Evolutionary conservation across 2,888 invertebrate species (phyloP).

Genomic region (Microchrysa polita): DNA sequence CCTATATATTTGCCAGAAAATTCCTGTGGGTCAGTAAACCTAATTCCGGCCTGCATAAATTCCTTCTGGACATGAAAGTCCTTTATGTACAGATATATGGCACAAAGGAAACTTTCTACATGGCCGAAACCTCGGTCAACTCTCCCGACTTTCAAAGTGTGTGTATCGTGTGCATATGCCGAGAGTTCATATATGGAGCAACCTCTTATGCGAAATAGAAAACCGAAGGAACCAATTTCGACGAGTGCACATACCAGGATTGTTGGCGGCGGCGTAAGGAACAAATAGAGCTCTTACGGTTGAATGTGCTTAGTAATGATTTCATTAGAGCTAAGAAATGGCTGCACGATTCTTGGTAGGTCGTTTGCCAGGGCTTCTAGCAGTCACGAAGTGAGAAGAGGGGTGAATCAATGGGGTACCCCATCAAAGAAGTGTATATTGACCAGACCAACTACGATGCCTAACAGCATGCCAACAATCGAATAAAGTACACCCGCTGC

Average conservation of each 20-base stretch:
- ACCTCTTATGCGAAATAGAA: neutral
- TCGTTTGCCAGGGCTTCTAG: neutral
- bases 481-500: neutral
- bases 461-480: neutral
- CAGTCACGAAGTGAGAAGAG: neutral
- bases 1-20: constrained; percentile 31
- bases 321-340: constrained; percentile 1
- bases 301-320: constrained; percentile 29
- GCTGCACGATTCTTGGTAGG: neutral
- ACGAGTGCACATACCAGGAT: neutral
- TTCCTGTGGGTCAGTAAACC: constrained; percentile 65
- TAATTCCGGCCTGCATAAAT: constrained; percentile 66
- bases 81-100: neutral
- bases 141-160: constrained; percentile 13
- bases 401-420: neutral
- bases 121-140: neutral
- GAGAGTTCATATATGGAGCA: constrained; percentile 2
- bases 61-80: constrained; percentile 65
- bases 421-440: neutral
- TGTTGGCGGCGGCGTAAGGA: constrained; percentile 6
- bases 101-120: neutral
- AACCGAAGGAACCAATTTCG: constrained; percentile 9
- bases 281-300: constrained; percentile 19
- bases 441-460: neutral
- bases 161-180: constrained; percentile 8